Evolutionary conservation across 2,797 vertebrate genomes (phyloP), one percentile per base, ranked within the genome.

Genomic region (Chiloscyllium punctatum): DNA sequence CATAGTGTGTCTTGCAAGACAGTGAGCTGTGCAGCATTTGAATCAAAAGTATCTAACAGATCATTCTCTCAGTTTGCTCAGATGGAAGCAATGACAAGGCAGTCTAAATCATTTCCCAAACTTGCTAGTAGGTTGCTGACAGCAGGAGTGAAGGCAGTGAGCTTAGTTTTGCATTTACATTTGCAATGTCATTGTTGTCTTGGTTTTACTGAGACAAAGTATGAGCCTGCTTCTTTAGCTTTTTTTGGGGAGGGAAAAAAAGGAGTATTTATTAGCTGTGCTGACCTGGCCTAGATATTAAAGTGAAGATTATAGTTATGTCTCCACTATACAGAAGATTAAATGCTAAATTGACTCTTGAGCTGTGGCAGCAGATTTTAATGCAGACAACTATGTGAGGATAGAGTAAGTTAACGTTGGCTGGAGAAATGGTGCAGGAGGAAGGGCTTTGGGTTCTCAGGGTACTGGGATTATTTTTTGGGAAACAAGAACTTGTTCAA

Each of bases 11-110:
- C 42, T n/a, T 69, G n/a, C n/a, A 69, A 92, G 62, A 92, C 69
- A 69, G 9, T 92, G 90, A 92, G 66, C 18, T 69, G 2, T 69
- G 62, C n/a, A 69, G 66, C 90, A 68, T 92, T 69, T 92, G 66
- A 92, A 92, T 92, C 42, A 92, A 69, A 42, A 68, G 25, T 92
- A 92, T 92, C 90, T 92, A 42, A n/a, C 4, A 92, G 90, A 92
- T 68, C 69, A 42, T 92, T 92, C 62, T 68, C 1, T 42, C 18
- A n/a, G 18, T 62, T 92, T 62, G 62, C 18, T 42, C 18, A 69
- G 37, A 92, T 69, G 90, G 90, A 69, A 92, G 23, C 16, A 30
- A 30, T 62, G 87, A 90, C 15, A 0, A n/a, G 30, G 57, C 42
- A n/a, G n/a, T 68, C 66, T 69, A 23, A 92, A 92, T 92, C n/a